Base-by-base conservation (phyloP, 2,888 invertebrate genomes). In the Alcis repandata region DNA sequence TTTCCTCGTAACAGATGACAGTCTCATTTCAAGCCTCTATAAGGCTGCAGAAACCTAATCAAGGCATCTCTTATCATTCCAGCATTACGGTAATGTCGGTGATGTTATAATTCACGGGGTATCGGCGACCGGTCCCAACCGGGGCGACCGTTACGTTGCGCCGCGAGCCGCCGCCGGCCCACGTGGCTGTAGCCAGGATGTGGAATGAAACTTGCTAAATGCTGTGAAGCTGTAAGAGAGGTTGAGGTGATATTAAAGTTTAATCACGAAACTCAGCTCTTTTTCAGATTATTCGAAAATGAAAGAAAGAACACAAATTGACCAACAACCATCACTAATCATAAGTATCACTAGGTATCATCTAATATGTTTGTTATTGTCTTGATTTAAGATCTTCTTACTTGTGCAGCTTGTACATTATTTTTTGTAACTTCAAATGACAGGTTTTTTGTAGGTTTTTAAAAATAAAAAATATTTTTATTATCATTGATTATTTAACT, bases 91-190 rank as follows among this genome's bases (percentile, higher is more conserved):
- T 63, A 46, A 51, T 17, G 38, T 19, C 59, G 43, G 49, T 58
- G 56, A 61, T 66, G 60, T 66, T 66, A 61, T 66, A 66, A 65
- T 65, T 60, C 59, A 27, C 60, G 60, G 43, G 51, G 56, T 46
- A 38, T 41, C 54, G 53, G 46, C 48, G 70, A 73, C 75, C 75
- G 75, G 75, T 75, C 72, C 45, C 64, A 75, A 68, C 62, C 71
- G 59, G 73, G 71, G 45, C 73, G 59, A 70, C 70, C 75, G 65
- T 65, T 65, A 65, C 38, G 33, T 41, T 4, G 38, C 15, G 49
- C 20, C 40, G 15, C 40, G 41, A 1, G 11, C 19, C 68, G 67
- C 67, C 59, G 19, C 13, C 53, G 40, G 62, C 61, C 65, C 67
- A 68, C 60, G 68, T 61, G 62, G 27, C 19, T n/a, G 17, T 19